A percentile compares a stretch with the other conserved stretches of the same genome.
Evolutionary conservation across 2,888 invertebrate species (phyloP).

Genomic region (Plebejus anna): DNA sequence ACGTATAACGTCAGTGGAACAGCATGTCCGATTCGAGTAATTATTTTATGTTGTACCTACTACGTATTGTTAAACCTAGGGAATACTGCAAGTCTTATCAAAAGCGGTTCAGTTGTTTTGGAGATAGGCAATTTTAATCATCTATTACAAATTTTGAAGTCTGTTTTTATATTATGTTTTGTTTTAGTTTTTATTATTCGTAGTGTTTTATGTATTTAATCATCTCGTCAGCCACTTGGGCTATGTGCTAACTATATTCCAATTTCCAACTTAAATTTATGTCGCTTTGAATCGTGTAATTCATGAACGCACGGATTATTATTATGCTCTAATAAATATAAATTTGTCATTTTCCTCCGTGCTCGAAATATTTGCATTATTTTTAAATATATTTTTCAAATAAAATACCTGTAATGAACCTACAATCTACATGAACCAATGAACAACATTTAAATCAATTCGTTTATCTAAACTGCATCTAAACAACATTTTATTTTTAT

Average conservation of each 20-base stretch:
- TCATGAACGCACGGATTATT: constrained; percentile 15
- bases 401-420: not conserved
- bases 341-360: not conserved
- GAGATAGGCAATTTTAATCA: no score
- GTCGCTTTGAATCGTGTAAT: constrained; percentile 6
- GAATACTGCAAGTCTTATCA: no score
- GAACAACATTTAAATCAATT: not conserved
- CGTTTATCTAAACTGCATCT: not conserved
- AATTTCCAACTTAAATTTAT: not conserved
- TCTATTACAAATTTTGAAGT: no score
- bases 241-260: not conserved
- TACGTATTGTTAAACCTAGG: no score
- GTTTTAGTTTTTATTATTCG: no score
- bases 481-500: no score
- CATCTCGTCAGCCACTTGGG: not conserved
- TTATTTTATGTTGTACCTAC: no score
- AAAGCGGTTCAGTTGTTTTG: no score
- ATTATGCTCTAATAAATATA: constrained; percentile 14
- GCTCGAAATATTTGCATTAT: not conserved
- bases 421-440: not conserved
- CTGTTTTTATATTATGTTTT: no score
- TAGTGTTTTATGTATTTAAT: not conserved
- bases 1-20: no score
- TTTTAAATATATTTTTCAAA: not conserved
- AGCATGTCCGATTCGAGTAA: no score